Evolutionary conservation across 2,113 vertebrate genomes (phyloP).

Genomic region (Tursiops truncatus): DNA sequence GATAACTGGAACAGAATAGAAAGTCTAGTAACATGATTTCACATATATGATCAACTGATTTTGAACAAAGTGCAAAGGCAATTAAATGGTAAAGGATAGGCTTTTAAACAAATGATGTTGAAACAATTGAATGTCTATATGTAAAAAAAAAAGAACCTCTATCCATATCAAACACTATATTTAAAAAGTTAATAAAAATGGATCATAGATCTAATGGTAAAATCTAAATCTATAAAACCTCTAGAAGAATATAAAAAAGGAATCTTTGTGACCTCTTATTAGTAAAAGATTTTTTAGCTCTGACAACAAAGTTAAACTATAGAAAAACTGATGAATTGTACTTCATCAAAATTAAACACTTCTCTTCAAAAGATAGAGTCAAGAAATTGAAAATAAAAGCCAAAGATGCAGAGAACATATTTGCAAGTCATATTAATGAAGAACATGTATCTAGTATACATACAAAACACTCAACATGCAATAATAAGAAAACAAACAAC

Average conservation of each 20-base stretch:
- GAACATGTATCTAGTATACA: background rate
- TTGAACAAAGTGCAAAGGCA: background rate
- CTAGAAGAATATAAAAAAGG: background rate
- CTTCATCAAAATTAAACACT: background rate
- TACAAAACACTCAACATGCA: background rate
- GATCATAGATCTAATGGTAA: background rate
- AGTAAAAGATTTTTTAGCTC: conserved; percentile 10
- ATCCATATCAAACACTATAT: background rate
- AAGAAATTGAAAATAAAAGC: background rate
- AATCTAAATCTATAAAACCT: background rate
- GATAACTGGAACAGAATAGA: background rate
- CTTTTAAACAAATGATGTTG: background rate
- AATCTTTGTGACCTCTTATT: background rate
- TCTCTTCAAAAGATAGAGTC: background rate
- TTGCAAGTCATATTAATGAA: background rate
- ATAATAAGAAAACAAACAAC: background rate
- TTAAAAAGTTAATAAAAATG: background rate
- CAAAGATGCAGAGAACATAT: background rate
- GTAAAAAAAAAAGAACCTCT: background rate
- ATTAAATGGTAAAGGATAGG: background rate
- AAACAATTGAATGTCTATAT: background rate
- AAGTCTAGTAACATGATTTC: background rate
- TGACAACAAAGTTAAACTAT: background rate
- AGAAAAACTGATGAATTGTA: background rate
- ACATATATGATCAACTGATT: background rate